Percentiles rank a stretch among this genome's conserved stretches.
These are phyloP conservation scores for Bufotes viridis DNA, from an alignment of 2,797 vertebrate genomes.

Conservation along the genomic window DNA sequence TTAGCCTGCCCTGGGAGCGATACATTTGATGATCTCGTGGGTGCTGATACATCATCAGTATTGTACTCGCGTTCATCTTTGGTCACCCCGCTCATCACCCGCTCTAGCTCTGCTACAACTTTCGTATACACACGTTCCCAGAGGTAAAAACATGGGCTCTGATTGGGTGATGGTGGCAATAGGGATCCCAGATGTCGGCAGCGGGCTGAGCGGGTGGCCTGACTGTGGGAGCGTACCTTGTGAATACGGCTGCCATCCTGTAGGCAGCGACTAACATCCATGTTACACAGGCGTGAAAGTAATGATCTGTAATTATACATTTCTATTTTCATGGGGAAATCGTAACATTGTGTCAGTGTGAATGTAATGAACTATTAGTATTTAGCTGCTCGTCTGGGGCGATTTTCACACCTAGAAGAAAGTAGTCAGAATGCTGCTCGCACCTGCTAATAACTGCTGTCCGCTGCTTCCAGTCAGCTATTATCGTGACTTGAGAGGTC, in stretches of 20 bases:
- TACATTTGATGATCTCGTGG: too few species aligned
- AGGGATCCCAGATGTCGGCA: too few species aligned
- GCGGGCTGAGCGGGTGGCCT: too few species aligned
- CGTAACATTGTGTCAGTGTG: not conserved
- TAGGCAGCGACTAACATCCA: not conserved
- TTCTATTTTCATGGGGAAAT: not conserved
- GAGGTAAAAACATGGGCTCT: too few species aligned
- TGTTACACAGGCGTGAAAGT: not conserved
- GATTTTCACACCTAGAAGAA: not conserved
- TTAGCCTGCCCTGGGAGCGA: too few species aligned
- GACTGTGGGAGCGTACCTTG: not conserved
- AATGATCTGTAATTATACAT: slow-evolving; percentile 8
- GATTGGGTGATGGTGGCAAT: too few species aligned
- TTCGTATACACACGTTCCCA: too few species aligned
- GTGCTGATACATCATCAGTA: too few species aligned
- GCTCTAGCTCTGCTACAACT: too few species aligned
- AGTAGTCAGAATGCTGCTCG: not conserved
- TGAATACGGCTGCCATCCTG: too few species aligned
- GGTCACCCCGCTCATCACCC: too few species aligned
- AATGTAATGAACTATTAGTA: not conserved
- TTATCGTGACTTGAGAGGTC: not conserved
- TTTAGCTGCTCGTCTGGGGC: not conserved
- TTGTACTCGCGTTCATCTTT: too few species aligned
- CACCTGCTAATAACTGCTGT: not conserved
- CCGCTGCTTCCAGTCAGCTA: not conserved